These are phyloP conservation scores for Drosophila parvula DNA, from an alignment of 1,140 invertebrate genomes.

Conservation along the genomic window DNA sequence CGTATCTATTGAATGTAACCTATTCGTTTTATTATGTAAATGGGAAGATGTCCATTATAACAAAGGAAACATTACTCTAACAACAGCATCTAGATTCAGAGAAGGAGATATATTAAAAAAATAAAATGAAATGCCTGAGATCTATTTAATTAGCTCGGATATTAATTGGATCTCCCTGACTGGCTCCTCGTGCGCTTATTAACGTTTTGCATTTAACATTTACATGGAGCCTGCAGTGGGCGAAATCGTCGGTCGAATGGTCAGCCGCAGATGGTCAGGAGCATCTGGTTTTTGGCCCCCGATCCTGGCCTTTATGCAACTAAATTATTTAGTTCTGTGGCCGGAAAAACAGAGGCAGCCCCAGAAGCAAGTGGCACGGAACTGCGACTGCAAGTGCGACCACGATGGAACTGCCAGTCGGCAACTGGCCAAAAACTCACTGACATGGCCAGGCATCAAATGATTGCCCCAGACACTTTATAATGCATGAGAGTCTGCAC, in stretches of 20 bases:
- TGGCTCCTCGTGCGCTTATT: conserved; percentile 52
- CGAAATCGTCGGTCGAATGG: conserved; percentile 39
- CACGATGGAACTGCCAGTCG: conserved; percentile 38
- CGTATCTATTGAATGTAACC: not conserved
- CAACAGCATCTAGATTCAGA: too few relatives aligned
- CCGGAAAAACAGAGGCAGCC: conserved; percentile 33
- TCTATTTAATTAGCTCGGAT: not conserved
- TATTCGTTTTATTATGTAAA: not conserved
- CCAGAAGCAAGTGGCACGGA: conserved; percentile 45
- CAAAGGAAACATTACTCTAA: not conserved
- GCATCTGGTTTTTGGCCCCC: conserved; percentile 41
- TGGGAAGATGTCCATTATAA: not conserved
- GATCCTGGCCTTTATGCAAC: conserved; percentile 58
- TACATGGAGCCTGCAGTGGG: conserved; percentile 44
- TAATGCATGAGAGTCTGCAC: conserved; percentile 73
- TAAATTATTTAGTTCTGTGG: conserved; percentile 79
- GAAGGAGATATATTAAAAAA: not conserved
- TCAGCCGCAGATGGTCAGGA: conserved; percentile 62
- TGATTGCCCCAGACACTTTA: conserved; percentile 81
- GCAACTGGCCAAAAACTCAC: conserved; percentile 58
- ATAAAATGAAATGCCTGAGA: not conserved
- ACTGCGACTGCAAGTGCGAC: conserved; percentile 25
- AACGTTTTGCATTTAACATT: conserved; percentile 54
- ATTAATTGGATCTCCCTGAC: not conserved
- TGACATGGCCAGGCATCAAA: conserved; percentile 72